A percentile compares a stretch with the other conserved stretches of the same genome.
Evolutionary conservation across 2,113 vertebrate genomes (phyloP).

Genomic region (Phocoena sinus): DNA sequence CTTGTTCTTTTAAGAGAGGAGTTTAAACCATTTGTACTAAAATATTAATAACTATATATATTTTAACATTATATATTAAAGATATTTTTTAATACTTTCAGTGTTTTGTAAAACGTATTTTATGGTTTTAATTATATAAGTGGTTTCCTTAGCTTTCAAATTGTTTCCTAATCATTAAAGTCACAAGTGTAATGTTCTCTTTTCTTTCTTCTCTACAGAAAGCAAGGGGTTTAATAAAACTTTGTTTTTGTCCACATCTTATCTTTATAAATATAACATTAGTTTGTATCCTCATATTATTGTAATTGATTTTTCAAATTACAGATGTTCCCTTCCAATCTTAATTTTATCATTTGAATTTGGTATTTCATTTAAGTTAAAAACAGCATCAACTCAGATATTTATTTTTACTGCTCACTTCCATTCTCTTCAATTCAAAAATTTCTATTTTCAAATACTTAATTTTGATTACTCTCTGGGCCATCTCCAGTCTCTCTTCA

Average conservation of each 20-base stretch:
- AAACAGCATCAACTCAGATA: not conserved
- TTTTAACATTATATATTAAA: not conserved
- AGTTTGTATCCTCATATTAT: not conserved
- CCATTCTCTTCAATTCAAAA: not conserved
- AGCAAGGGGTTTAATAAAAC: not conserved
- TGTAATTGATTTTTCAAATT: not conserved
- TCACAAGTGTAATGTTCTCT: not conserved
- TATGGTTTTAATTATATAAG: not conserved
- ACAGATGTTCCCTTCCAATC: not conserved
- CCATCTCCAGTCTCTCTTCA: not conserved
- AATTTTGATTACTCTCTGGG: not conserved
- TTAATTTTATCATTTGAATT: not conserved
- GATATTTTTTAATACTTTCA: not conserved
- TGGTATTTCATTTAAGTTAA: not conserved
- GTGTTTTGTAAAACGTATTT: not conserved
- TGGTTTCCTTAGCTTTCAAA: conserved; percentile 3
- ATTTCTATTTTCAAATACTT: not conserved
- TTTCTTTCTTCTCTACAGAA: not conserved
- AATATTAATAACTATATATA: not conserved
- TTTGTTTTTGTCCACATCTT: not conserved
- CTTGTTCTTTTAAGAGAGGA: not conserved
- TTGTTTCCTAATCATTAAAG: not conserved
- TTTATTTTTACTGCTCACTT: not conserved
- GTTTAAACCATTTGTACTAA: not conserved
- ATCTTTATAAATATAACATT: not conserved